phyloP scores from a whole-genome alignment of 2,113 vertebrate species.

The Hippotragus niger region DNA sequence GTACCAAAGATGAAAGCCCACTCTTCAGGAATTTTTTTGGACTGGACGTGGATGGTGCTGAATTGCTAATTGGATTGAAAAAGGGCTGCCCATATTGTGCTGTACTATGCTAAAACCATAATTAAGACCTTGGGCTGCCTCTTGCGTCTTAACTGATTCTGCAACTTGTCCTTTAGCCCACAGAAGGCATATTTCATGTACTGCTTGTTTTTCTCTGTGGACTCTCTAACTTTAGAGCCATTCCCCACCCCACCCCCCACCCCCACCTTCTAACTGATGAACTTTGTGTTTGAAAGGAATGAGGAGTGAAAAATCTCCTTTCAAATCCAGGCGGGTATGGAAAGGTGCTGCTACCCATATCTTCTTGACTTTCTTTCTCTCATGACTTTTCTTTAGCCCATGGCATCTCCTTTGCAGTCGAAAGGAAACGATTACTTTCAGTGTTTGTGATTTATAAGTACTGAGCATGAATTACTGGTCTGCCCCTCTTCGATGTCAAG shows the following conservation, averaged over 20 bases:
- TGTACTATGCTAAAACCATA: neutral
- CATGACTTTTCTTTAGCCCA: slow-evolving; percentile 48
- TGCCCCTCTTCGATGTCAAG: slow-evolving; percentile 14
- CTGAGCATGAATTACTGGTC: slow-evolving; percentile 50
- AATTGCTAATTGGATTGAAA: neutral
- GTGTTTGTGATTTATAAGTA: slow-evolving; percentile 52
- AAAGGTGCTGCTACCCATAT: slow-evolving; percentile 65
- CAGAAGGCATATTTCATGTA: slow-evolving; percentile 33
- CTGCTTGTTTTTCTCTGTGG: slow-evolving; percentile 52
- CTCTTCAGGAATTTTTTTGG: slow-evolving; percentile 37
- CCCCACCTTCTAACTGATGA: slow-evolving; percentile 18
- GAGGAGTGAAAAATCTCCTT: slow-evolving; percentile 48
- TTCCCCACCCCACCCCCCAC: neutral
- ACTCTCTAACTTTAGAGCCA: slow-evolving; percentile 57
- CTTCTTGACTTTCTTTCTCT: slow-evolving; percentile 56
- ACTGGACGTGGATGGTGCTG: slow-evolving; percentile 39
- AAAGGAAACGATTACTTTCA: slow-evolving; percentile 48
- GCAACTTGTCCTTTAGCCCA: slow-evolving; percentile 53
- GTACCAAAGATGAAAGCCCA: slow-evolving; percentile 64
- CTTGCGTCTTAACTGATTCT: slow-evolving; percentile 56
- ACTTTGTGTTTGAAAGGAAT: slow-evolving; percentile 44
- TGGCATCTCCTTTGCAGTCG: slow-evolving; percentile 28
- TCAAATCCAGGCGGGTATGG: slow-evolving; percentile 44
- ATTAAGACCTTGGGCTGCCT: slow-evolving; percentile 42
- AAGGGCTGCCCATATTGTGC: slow-evolving; percentile 26